These are phyloP conservation scores for Parus major DNA, from an alignment of 2,113 vertebrate genomes.

Conservation along the genomic window DNA sequence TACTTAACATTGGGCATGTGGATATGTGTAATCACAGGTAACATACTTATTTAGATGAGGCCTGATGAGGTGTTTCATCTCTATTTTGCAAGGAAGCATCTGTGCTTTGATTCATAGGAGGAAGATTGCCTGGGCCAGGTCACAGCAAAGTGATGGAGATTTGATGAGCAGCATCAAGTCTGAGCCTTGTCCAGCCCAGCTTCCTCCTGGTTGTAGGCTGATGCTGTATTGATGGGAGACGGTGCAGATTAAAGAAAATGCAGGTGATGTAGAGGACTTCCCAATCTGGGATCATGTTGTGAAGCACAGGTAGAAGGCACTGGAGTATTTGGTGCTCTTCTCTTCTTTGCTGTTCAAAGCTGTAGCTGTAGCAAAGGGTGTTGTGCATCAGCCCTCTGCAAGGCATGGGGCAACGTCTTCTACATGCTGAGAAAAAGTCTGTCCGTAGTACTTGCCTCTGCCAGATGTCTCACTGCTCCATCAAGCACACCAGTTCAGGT, in stretches of 20 bases:
- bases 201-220: not conserved
- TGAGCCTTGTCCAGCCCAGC: not conserved
- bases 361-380: not conserved
- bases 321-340: not conserved
- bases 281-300: fast-evolving
- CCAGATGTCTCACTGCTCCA: fast-evolving
- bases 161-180: not conserved
- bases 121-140: not conserved
- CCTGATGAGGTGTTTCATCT: not conserved
- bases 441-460: fast-evolving
- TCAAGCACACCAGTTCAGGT: not conserved
- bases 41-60: not conserved
- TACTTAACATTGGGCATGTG: not conserved
- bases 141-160: not conserved
- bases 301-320: not conserved
- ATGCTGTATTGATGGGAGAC: not conserved
- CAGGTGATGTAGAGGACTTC: not conserved
- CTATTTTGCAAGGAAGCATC: not conserved
- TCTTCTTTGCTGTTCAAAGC: not conserved
- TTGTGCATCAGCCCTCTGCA: not conserved
- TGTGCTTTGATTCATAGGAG: not conserved
- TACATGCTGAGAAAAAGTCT: fast-evolving
- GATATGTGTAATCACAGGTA: not conserved
- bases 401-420: not conserved
- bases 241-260: not conserved